phyloP scores from a whole-genome alignment of 37 sponge, comb jelly and placozoan species.

The Diacarnus erythraeanus region DNA sequence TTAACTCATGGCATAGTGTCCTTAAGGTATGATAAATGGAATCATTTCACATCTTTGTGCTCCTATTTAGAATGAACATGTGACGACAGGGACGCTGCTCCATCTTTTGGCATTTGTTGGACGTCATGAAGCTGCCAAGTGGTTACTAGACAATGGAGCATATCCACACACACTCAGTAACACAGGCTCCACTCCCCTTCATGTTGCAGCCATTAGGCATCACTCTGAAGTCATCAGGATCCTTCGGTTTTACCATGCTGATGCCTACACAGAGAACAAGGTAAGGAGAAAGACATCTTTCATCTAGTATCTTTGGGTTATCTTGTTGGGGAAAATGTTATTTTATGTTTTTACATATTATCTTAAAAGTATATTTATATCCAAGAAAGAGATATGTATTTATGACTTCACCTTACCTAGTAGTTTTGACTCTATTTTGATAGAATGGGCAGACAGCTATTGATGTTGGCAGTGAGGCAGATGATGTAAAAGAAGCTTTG shows the following conservation, averaged over 20 bases:
- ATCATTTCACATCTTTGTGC: not conserved
- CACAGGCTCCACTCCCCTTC: slow-evolving; percentile 67
- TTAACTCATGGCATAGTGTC: not conserved
- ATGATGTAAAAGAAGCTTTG: slow-evolving; percentile 77
- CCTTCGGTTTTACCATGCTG: slow-evolving; percentile 66
- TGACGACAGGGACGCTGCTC: slow-evolving; percentile 46
- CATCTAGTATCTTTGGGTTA: too few species aligned
- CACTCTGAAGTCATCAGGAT: slow-evolving; percentile 41
- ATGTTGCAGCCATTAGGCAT: slow-evolving; percentile 45
- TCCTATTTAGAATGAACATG: slow-evolving; percentile 30
- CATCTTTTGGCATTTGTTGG: slow-evolving; percentile 72
- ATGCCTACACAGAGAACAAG: slow-evolving; percentile 61
- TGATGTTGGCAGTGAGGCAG: slow-evolving; percentile 45
- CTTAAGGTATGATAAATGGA: too few species aligned
- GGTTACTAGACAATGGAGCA: slow-evolving; percentile 61
- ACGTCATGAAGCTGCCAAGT: slow-evolving; percentile 51
- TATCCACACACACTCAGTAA: slow-evolving; percentile 13
- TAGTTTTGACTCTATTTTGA: not conserved
- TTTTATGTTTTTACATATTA: too few species aligned
- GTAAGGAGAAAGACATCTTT: too few species aligned
- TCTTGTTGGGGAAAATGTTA: too few species aligned
- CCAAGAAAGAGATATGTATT: too few species aligned
- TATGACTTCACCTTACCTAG: too few species aligned
- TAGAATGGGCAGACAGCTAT: slow-evolving; percentile 51
- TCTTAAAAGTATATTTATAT: too few species aligned